Evolutionary conservation across 2,113 vertebrate species (phyloP).

Genomic region (Nipponia nippon): DNA sequence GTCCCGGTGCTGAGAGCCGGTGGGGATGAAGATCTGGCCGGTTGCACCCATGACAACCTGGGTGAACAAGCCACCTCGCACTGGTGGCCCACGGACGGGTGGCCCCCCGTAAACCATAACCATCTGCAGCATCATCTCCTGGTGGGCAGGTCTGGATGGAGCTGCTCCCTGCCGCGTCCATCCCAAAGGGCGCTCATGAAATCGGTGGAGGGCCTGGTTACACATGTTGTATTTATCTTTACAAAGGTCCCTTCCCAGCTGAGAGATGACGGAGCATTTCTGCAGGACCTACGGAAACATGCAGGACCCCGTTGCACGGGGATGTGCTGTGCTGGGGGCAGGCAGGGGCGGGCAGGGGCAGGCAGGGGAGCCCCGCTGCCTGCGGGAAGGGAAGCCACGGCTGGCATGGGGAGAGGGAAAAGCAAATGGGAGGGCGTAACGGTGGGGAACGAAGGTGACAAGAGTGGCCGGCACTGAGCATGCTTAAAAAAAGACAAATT

Average conservation of each 20-base stretch:
- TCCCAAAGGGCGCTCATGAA: accelerated
- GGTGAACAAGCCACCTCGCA: not conserved
- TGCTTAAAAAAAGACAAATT: not conserved
- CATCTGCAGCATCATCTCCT: not conserved
- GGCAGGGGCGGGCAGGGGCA: not conserved
- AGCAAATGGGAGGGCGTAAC: not conserved
- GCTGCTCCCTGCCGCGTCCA: accelerated
- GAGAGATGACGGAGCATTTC: accelerated
- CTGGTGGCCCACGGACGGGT: accelerated
- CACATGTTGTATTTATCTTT: not conserved
- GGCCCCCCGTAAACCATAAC: too few species aligned
- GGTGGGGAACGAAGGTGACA: too few species aligned
- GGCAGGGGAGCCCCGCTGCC: not conserved
- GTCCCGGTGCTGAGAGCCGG: too few species aligned
- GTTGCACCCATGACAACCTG: not conserved
- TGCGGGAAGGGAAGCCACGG: accelerated
- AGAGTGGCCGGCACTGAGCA: accelerated
- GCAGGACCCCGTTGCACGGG: not conserved
- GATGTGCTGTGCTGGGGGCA: not conserved
- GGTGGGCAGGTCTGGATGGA: accelerated
- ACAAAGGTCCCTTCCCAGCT: too few species aligned
- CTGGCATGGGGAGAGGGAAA: too few species aligned
- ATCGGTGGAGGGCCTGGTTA: accelerated
- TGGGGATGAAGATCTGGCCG: not conserved
- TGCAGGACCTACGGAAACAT: not conserved